Evolutionary conservation across 2,113 vertebrate species (phyloP), one percentile per base, ranked within the genome.

Genomic region (Natator depressus): DNA sequence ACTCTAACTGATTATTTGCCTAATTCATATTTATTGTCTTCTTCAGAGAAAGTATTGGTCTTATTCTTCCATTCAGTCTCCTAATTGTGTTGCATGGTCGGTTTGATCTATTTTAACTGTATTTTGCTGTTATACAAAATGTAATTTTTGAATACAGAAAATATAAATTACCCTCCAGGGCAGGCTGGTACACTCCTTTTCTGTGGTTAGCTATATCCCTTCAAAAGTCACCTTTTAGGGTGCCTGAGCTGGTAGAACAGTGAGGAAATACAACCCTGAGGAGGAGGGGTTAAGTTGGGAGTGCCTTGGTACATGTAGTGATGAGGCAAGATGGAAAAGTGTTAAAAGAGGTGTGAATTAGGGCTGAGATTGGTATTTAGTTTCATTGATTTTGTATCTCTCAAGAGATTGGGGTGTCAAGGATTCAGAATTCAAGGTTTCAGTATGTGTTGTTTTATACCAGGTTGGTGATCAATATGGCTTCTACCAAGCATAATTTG

Each of bases 161-260:
- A 75, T 9, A 88, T 72, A 22, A 82, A 87, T 4, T 92, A 42
- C 8, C n/a, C 3, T 51, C 10, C 6, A 16, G 5, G 4, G 72
- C 2, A 78, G 11, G 25, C 42, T 78, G 24, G 46, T 90, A n/a
- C 57, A 81, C 69, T 46, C 10, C 76, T 76, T 7, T 90, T 91
- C n/a, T 85, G 91, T 80, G 24, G n/a, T 85, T 51, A 76, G n/a
- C 47, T 95, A 8, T 6, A 0, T 80, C 85, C 22, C 87, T 46
- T 94, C 46, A 57, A 17, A 82, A 49, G 3, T 82, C 85, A 1
- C 0, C 0, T 57, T 79, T 94, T 69, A 46, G 6, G 38, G 12
- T n/a, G 10, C 17, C 54, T 0, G 0, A 84, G 88, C 80, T 19
- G 0, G 0, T 53, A 50, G 2, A 4, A 65, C 19, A 51, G 55